Evolutionary conservation across 1,140 invertebrate species (phyloP).

Genomic region (Diorhabda carinulata): DNA sequence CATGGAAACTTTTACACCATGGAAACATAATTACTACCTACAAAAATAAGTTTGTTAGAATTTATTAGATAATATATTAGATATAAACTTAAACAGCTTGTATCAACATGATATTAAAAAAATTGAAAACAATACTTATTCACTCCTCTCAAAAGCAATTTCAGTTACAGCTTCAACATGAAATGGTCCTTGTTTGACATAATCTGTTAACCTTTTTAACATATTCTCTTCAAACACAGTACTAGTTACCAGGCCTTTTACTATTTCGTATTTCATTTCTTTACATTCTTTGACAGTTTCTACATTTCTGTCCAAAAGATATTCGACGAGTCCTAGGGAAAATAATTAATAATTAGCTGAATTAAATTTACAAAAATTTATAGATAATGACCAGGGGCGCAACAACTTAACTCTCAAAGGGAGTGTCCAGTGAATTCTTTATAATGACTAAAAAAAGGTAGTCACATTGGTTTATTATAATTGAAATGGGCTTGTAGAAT

Average conservation of each 20-base stretch:
- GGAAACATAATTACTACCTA: no score
- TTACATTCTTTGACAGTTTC: slow-evolving; percentile 69
- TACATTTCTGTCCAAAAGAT: slow-evolving; percentile 64
- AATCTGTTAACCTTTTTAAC: slow-evolving; percentile 58
- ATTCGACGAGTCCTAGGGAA: slow-evolving; percentile 65
- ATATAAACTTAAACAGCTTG: no score
- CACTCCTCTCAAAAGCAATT: slow-evolving; percentile 64
- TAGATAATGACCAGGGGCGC: no score
- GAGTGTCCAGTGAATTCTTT: no score
- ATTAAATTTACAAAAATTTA: no score
- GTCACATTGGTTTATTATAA: no score
- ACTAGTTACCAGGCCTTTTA: slow-evolving; percentile 61
- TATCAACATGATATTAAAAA: neutral
- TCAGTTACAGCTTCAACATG: slow-evolving; percentile 62
- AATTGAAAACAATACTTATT: slow-evolving; percentile 39
- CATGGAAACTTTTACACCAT: no score
- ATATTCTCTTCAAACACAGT: slow-evolving; percentile 61
- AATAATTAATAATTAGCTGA: neutral
- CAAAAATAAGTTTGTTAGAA: no score
- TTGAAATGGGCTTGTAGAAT: no score
- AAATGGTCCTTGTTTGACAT: slow-evolving; percentile 69
- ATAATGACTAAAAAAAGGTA: no score
- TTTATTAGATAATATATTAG: no score
- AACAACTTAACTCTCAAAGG: no score
- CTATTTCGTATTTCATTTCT: slow-evolving; percentile 69